These are phyloP conservation scores for Podiceps cristatus DNA, from an alignment of 2,113 vertebrate species.

Conservation along the genomic window DNA sequence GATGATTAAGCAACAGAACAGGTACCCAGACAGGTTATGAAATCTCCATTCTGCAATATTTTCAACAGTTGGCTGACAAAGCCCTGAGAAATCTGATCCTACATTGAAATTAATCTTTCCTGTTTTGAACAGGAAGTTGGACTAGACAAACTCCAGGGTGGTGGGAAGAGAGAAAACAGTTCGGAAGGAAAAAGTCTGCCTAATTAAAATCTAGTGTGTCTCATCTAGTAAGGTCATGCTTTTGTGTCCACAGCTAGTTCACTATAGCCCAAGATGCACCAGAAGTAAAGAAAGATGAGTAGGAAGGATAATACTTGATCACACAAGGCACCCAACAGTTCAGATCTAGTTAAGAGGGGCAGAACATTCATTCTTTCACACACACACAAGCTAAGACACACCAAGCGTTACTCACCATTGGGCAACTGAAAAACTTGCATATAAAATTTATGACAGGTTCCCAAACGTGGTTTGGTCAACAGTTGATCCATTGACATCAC, in stretches of 20 bases:
- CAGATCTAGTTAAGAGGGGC: background rate
- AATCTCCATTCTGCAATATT: background rate
- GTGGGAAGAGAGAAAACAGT: background rate
- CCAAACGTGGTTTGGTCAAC: conserved; percentile 94
- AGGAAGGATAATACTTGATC: background rate
- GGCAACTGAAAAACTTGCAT: conserved; percentile 92
- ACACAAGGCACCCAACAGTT: background rate
- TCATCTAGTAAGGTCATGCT: background rate
- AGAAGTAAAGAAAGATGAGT: background rate
- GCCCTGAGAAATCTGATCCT: background rate
- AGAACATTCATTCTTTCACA: background rate
- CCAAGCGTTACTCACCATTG: conserved; percentile 82
- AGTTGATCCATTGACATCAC: conserved; percentile 99
- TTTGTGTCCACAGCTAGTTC: background rate
- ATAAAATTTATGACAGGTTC: conserved; percentile 97
- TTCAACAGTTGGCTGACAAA: background rate
- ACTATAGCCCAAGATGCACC: background rate
- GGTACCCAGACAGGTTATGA: background rate
- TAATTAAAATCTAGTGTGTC: background rate
- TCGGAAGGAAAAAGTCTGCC: background rate
- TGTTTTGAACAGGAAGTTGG: background rate
- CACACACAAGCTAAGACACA: background rate
- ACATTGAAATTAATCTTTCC: background rate
- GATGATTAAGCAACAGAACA: background rate
- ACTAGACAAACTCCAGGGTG: background rate